phyloP scores from a whole-genome alignment of 1,140 invertebrate genomes.

The Caenorhabditis latens region DNA sequence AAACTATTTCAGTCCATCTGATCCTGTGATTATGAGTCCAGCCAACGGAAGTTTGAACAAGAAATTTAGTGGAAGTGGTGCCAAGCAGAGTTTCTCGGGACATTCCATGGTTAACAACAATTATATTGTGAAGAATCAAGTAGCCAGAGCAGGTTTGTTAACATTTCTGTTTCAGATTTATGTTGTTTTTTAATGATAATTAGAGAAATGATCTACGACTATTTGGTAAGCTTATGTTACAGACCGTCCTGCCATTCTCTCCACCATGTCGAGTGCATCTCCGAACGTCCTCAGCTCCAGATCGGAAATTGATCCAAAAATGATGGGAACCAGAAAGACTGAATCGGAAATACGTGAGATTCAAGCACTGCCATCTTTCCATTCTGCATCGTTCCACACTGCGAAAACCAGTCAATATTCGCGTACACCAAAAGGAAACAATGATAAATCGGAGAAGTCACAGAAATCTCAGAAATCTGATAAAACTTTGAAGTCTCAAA shows the following conservation, averaged over 20 bases:
- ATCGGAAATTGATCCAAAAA: neutral
- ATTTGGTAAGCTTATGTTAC: neutral
- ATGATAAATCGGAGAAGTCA: neutral
- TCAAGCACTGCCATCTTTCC: constrained; percentile 9
- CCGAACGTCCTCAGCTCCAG: neutral
- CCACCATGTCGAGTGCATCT: neutral
- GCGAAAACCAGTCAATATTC: neutral
- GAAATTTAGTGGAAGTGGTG: neutral
- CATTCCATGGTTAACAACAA: neutral
- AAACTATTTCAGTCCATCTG: neutral
- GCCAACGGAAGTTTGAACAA: neutral
- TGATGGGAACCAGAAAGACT: neutral
- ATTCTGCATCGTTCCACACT: neutral
- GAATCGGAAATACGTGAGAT: constrained; percentile 16
- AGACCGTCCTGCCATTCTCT: neutral
- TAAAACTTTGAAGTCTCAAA: constrained; percentile 7
- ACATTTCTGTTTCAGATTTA: no score
- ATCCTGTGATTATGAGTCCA: constrained; percentile 18
- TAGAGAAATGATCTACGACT: no score
- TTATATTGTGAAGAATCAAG: neutral
- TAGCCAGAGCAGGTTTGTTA: neutral
- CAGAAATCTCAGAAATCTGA: neutral
- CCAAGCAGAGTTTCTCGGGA: constrained; percentile 7
- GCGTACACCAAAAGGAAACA: neutral
- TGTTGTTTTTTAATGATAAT: no score